Evolutionary conservation across 2,888 invertebrate genomes (phyloP).

Genomic region (Agapetus fuscipes): DNA sequence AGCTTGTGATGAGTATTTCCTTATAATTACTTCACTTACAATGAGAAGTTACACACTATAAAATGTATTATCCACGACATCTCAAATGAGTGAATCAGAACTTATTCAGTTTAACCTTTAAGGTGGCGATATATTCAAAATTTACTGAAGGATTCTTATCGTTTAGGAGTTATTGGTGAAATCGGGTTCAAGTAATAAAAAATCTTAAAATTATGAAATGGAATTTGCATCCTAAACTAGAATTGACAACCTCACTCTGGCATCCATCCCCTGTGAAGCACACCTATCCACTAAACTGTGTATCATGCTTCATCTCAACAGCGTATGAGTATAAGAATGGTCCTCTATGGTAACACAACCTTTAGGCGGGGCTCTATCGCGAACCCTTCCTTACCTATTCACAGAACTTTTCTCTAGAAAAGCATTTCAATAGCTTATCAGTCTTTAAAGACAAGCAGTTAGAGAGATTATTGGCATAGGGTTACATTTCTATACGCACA

Average conservation of each 20-base stretch:
- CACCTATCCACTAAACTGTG: neutral
- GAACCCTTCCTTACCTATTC: neutral
- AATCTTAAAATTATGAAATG: too few relatives aligned
- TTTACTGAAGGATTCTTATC: too few relatives aligned
- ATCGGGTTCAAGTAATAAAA: too few relatives aligned
- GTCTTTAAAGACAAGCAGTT: constrained; percentile 16
- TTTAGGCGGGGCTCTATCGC: constrained; percentile 8
- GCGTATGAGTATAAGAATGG: constrained; percentile 9
- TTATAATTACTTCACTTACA: too few relatives aligned
- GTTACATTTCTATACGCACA: too few relatives aligned
- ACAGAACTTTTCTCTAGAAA: constrained; percentile 1
- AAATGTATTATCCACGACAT: too few relatives aligned
- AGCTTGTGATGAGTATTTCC: too few relatives aligned
- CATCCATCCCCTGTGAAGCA: neutral
- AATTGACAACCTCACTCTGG: neutral
- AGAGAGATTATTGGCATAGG: neutral
- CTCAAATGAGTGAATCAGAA: too few relatives aligned
- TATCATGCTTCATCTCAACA: neutral
- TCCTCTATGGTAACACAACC: constrained; percentile 21
- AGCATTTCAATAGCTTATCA: constrained; percentile 12
- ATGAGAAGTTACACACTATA: too few relatives aligned
- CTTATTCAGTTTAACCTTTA: too few relatives aligned
- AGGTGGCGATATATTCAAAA: too few relatives aligned
- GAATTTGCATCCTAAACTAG: neutral
- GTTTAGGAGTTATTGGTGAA: too few relatives aligned